These are phyloP conservation scores for Temnothorax longispinosus DNA, from an alignment of 1,140 invertebrate species.

Conservation along the genomic window DNA sequence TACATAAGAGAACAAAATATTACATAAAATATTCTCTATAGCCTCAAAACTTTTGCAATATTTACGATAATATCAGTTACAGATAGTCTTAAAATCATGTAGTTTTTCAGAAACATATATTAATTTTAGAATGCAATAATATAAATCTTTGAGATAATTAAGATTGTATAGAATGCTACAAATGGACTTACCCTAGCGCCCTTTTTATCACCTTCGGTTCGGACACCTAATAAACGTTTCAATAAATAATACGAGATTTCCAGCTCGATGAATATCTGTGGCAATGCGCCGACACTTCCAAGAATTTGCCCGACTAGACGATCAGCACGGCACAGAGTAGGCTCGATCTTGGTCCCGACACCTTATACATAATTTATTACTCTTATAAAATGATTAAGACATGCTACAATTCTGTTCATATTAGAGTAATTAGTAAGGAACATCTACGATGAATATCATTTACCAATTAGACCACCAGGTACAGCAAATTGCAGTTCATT, in stretches of 20 bases:
- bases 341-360: slow-evolving; percentile 99
- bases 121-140: not conserved
- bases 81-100: not conserved
- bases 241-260: slow-evolving; percentile 99
- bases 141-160: not conserved
- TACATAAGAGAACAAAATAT: not conserved
- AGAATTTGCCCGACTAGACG: slow-evolving; percentile 99
- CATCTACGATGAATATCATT: slow-evolving; percentile 60
- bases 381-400: not conserved
- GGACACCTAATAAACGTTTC: slow-evolving; percentile 97
- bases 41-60: not conserved
- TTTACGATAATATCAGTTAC: not conserved
- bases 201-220: slow-evolving; percentile 99
- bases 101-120: not conserved
- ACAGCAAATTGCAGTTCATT: slow-evolving; percentile 99
- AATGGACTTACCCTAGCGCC: slow-evolving; percentile 93
- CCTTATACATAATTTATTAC: slow-evolving; percentile 85
- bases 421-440: not conserved
- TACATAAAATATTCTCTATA: slow-evolving; percentile 5
- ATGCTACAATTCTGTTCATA: not conserved
- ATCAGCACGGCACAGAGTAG: slow-evolving; percentile 98
- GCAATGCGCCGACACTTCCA: slow-evolving; percentile 98
- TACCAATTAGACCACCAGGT: slow-evolving; percentile 98
- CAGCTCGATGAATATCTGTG: slow-evolving; percentile 98
- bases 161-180: not conserved